These are phyloP conservation scores for Steinernema feltiae DNA, from an alignment of 1,140 invertebrate genomes.

Conservation along the genomic window DNA sequence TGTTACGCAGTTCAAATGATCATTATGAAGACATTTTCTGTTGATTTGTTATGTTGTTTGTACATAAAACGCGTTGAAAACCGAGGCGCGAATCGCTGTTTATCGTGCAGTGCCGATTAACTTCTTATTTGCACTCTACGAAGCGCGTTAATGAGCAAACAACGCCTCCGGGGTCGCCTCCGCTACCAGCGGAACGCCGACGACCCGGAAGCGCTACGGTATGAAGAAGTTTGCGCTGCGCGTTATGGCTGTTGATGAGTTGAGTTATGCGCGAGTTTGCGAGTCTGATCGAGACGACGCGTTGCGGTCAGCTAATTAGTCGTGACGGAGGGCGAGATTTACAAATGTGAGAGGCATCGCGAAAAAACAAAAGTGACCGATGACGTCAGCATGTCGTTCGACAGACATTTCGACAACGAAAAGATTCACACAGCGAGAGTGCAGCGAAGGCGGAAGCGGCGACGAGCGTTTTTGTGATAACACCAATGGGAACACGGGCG, in stretches of 20 bases:
- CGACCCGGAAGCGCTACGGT: neutral
- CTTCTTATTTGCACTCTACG: neutral
- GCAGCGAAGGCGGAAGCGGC: neutral
- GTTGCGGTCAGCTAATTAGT: neutral
- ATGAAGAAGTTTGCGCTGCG: neutral
- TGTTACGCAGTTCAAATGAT: neutral
- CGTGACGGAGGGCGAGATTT: neutral
- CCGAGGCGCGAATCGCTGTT: neutral
- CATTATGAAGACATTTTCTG: neutral
- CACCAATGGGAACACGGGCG: neutral
- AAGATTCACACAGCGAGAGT: neutral
- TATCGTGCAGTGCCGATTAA: neutral
- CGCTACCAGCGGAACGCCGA: neutral
- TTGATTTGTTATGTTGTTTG: neutral
- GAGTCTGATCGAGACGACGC: neutral
- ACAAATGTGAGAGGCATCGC: neutral
- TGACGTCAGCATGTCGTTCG: neutral
- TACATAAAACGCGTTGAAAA: neutral
- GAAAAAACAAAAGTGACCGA: neutral
- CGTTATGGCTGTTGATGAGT: neutral
- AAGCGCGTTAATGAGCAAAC: neutral
- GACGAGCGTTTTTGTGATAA: conserved; percentile 12
- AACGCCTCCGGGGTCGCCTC: neutral
- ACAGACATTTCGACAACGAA: neutral
- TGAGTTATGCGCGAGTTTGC: neutral